phyloP scores from a whole-genome alignment of 1,140 invertebrate genomes.

The Macrobrachium rosenbergii region DNA sequence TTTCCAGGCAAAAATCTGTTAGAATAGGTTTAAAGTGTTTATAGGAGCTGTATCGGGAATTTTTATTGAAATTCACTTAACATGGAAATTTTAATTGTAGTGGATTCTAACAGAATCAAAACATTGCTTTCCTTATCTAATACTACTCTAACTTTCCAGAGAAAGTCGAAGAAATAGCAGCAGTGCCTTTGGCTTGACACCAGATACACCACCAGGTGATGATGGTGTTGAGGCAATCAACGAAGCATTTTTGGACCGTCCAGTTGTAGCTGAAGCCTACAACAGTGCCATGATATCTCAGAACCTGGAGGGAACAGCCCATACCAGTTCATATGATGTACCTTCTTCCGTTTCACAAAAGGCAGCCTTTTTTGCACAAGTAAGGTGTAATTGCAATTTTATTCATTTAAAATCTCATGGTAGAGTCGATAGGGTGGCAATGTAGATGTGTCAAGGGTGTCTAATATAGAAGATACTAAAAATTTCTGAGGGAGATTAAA shows the following conservation, averaged over 20 bases:
- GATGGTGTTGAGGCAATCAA: slow-evolving; percentile 57
- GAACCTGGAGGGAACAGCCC: slow-evolving; percentile 14
- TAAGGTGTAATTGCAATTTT: slow-evolving; percentile 4
- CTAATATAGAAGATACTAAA: no score
- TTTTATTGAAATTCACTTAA: no score
- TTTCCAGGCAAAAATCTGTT: no score
- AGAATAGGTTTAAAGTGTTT: no score
- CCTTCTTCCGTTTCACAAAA: slow-evolving; percentile 63
- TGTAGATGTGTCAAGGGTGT: no score
- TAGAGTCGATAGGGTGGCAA: neutral
- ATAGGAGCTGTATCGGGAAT: no score
- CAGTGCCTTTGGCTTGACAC: slow-evolving; percentile 46
- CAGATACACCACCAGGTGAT: slow-evolving; percentile 12
- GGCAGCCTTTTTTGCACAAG: slow-evolving; percentile 65
- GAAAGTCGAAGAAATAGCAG: slow-evolving; percentile 34
- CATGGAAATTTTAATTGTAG: no score
- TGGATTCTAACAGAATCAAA: neutral
- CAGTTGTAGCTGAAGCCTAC: slow-evolving; percentile 47
- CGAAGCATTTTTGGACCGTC: slow-evolving; percentile 53
- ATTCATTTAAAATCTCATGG: neutral
- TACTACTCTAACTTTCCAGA: neutral
- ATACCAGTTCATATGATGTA: neutral
- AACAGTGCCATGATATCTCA: slow-evolving; percentile 42
- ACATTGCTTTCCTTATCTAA: neutral
- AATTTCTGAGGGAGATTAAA: no score